Evolutionary conservation across 2,888 invertebrate genomes (phyloP), one percentile per base, ranked within the genome.

Genomic region (Aleiodes leptofemur): DNA sequence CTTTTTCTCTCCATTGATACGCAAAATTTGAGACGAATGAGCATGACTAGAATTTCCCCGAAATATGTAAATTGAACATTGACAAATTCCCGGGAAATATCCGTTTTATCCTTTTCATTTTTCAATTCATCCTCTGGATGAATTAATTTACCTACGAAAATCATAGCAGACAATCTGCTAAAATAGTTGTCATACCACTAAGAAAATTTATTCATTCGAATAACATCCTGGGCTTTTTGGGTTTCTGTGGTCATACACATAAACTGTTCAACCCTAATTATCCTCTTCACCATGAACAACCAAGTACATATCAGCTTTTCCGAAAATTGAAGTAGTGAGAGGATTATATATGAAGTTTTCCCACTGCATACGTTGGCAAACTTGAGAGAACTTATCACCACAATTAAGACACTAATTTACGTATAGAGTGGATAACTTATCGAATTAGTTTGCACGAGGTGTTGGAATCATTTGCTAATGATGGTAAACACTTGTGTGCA

Each of bases 361-460:
- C n/a, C 29, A 23, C 4, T 48, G n/a, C 48, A 16, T 50, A 16
- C 6, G 13, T 23, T 9, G 13, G 14, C 29, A 51, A 29, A 50
- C 50, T 29, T 8, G 64, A 3, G 64, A 16, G 64, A 59, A 59
- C 31, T 43, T n/a, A 23, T 64, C 43, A 5, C 38, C 23, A 31
- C 68, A 53, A 64, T 68, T 68, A 68, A 68, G 68, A n/a, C 50
- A n/a, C 68, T 68, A 51, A 68, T 68, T 50, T 51, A 48, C 23
- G 51, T 9, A 16, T 29, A 50, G 50, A 48, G 51, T 68, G 23
- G 66, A 68, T 68, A 48, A 66, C 66, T 66, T 66, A 66, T 66
- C 66, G 48, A 66, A 66, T 66, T 66, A 66, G 23, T 23, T 29
- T 31, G 23, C 43, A 50, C 66, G 7, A 51, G 51, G 68, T 31